Conservation (phyloP, 2,888 invertebrate species). For the Lepas anatifera region DNA sequence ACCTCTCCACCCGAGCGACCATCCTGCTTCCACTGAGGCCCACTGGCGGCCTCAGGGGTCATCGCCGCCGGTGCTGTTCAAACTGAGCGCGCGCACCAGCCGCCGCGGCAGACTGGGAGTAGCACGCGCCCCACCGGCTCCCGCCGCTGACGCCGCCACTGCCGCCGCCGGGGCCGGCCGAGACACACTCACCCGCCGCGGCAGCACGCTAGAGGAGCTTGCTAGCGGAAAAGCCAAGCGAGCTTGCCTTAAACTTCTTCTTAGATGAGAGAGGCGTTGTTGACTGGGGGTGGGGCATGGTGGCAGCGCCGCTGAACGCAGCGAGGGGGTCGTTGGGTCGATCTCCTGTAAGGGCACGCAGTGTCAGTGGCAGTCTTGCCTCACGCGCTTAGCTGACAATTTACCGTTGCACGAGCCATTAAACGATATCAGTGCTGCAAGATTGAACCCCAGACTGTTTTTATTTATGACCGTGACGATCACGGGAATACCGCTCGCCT, state of each 20-base stretch:
- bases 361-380: too few species aligned
- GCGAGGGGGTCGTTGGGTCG: neutral
- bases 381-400: too few species aligned
- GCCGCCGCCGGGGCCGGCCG: neutral
- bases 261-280: conserved; percentile 9
- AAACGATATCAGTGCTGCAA: too few species aligned
- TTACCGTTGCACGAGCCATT: too few species aligned
- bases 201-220: conserved; percentile 5
- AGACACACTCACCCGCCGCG: neutral
- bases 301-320: conserved; percentile 1
- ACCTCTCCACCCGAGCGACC: too few species aligned
- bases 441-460: too few species aligned
- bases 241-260: conserved; percentile 11
- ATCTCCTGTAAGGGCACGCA: neutral
- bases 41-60: too few species aligned
- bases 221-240: neutral
- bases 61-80: neutral
- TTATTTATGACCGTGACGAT: too few species aligned
- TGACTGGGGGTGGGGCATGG: conserved; percentile 8
- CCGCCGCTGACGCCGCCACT: neutral
- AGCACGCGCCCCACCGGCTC: neutral
- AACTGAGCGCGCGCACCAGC: conserved; percentile 5
- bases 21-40: too few species aligned
- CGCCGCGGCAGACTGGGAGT: neutral
- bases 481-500: too few species aligned